Percentiles rank a stretch among this genome's conserved stretches.
Conservation (phyloP, 2,797 vertebrate species). For the Rhinogobio ventralis region DNA sequence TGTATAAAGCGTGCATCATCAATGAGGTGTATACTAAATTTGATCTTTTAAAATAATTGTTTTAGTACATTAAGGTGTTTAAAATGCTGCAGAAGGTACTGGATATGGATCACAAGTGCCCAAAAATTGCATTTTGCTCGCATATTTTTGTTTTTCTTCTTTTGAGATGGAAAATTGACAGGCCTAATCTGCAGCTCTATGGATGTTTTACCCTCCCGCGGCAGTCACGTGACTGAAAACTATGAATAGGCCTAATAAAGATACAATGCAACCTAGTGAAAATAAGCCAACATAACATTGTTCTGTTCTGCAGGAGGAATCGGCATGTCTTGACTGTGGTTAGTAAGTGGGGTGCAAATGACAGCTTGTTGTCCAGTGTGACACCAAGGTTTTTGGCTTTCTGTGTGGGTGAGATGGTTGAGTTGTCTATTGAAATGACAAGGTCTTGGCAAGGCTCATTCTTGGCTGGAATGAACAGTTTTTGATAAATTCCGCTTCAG, state of each 20-base stretch:
- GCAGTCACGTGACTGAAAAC: neutral
- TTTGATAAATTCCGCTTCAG: constrained; percentile 2
- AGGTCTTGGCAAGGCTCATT: constrained; percentile 8
- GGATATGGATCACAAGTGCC: too few relatives aligned
- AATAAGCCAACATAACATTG: neutral
- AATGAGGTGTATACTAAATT: neutral
- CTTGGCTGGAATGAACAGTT: neutral
- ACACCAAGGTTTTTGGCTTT: constrained; percentile 33
- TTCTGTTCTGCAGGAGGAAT: neutral
- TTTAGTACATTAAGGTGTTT: neutral
- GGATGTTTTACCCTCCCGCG: neutral
- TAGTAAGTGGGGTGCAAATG: constrained; percentile 16
- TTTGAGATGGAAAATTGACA: neutral
- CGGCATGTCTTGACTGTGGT: constrained; percentile 6
- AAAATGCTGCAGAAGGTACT: too few relatives aligned
- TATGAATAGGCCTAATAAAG: neutral
- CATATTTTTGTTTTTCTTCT: neutral
- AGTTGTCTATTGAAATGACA: constrained; percentile 34
- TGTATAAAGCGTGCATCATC: neutral
- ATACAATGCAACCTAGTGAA: neutral
- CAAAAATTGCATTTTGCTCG: neutral
- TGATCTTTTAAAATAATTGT: neutral
- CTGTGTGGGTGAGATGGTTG: constrained; percentile 19
- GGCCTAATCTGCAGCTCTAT: neutral
- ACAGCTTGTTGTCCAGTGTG: constrained; percentile 41